Evolutionary conservation across 1,140 invertebrate genomes (phyloP), one percentile per base, ranked within the genome.

Genomic region (Zaprionus camerounensis): DNA sequence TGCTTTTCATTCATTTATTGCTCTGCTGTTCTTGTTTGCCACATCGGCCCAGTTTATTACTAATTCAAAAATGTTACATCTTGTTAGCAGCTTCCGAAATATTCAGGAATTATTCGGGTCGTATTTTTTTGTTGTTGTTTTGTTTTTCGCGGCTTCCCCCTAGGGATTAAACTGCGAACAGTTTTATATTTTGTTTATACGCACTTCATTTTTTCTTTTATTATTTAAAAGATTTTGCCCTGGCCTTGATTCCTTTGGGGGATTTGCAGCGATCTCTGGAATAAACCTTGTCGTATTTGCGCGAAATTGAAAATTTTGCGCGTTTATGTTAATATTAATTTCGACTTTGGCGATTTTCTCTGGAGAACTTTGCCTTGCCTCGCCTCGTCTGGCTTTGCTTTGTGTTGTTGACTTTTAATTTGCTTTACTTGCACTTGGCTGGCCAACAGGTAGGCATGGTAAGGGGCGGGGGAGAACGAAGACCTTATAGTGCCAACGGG

Each of bases 1-100:
- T 88, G 85, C 76, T 82, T 90, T 90, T 90, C 85, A 85, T 90
- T 80, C 81, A 76, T 85, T 88, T 88, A 90, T 88, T 90, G 78
- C 71, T 75, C 75, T 71, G 65, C 26, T 26, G 46, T 71, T 67
- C 31, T 34, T 34, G 31, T 34, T 61, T 73, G 64, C 46, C 73
- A 57, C 68, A 44, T 64, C 70, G 83, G 80, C 82, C 81, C 85
- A 82, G 85, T 88, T 88, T 88, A 88, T 88, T 85, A 88, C 85
- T 88, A 88, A 88, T 88, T 90, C 81, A 88, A 78, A 90, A 85
- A 88, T 90, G 78, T 88, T 85, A 74, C 80, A 81, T 81, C 85
- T 90, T 90, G 85, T 82, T 78, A 81, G 81, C 71, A 85, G 74
- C 76, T 78, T 78, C 56, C 77, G 7, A 46, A 80, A 70, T 77